Base-by-base conservation (phyloP, 1,140 invertebrate species). In the Phymastichus coffea region DNA sequence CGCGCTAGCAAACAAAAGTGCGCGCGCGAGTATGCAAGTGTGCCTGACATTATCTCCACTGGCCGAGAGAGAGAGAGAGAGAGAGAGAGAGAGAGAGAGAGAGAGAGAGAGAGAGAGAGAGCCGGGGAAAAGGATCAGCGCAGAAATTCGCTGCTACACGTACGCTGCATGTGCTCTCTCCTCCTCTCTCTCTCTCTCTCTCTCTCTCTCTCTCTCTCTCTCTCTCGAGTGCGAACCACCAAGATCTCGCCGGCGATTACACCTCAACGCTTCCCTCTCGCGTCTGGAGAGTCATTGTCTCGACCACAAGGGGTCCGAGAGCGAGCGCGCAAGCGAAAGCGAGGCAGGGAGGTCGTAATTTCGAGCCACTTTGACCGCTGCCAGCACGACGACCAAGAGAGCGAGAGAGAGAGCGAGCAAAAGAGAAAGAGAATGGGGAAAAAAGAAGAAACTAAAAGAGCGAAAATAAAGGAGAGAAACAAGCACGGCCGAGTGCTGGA, bases 231-330 rank as follows among this genome's bases (percentile, higher is more conserved):
- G 37, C n/a, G n/a, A n/a, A n/a, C n/a, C n/a, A 19, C 52, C 25
- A 46, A 57, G 56, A 57, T 57, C 17, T 41, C 3, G 25, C 10
- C 15, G 35, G 17, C 33, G 46, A 57, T 49, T 57, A 25, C 35
- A 41, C 55, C 15, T 54, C 2, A 22, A 59, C 28, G 15, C 25
- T 43, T 25, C 37, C 22, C 22, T 41, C 28, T 49, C 37, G 37
- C 55, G 22, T 48, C 19, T 17, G n/a, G 47, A 40, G 56, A 65
- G 64, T 70, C 68, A 73, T 73, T 72, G 71, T 72, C 68, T 70
- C 63, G 60, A 57, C 57, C 57, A 44, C 59, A 56, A 67, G 58
- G 54, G 59, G 57, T 61, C 61, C 56, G 8, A 22, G 20, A 14
- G 7, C 17, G 20, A 8, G 15, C 38, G 26, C 43, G 28, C 43